Base-by-base conservation (phyloP, 2,888 invertebrate species). In the Koerneria pararmatus region DNA sequence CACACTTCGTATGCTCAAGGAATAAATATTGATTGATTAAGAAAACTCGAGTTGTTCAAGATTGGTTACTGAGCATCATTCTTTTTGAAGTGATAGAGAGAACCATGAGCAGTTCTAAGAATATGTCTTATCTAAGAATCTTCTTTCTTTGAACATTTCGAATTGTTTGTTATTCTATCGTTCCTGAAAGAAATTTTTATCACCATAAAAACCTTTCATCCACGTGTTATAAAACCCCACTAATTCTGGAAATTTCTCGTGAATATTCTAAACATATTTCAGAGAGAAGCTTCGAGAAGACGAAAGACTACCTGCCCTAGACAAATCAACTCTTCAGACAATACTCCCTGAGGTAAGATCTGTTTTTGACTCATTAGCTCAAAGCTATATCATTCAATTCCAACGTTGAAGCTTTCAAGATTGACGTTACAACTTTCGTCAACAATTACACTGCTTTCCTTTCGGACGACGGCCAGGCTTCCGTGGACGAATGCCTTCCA, bases 361-460 rank as follows among this genome's bases (percentile, higher is more conserved):
- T 22, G n/a, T 51, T 15, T 46, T 11, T 46, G 11, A 19, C 46
- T 46, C 19, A 46, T 15, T 46, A 46, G 46, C 19, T 15, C 11
- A 46, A 15, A 19, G 19, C 11, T 15, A 11, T 46, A 46, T 46
- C 19, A 46, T 15, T 46, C 11, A 46, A 46, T 46, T 46, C 46
- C 11, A 46, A n/a, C 19, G 5, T 8, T 56, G 4, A 22, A 58
- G 19, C 19, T 27, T 62, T 11, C 34, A 34, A 63, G 51, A 70
- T 77, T 53, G 74, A 76, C 58, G 77, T 80, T 22, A 71, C 71
- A 54, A 67, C 71, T 27, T 82, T 82, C 65, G 79, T 82, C 37
- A 77, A 76, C 65, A 82, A 82, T 65, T 80, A 71, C 71, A 80
- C 79, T 1, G 80, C 82, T 22, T 81, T 82, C 66, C 69, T 82